Evolutionary conservation across 2,888 invertebrate genomes (phyloP).

Genomic region (Bruchidius siliquastri): DNA sequence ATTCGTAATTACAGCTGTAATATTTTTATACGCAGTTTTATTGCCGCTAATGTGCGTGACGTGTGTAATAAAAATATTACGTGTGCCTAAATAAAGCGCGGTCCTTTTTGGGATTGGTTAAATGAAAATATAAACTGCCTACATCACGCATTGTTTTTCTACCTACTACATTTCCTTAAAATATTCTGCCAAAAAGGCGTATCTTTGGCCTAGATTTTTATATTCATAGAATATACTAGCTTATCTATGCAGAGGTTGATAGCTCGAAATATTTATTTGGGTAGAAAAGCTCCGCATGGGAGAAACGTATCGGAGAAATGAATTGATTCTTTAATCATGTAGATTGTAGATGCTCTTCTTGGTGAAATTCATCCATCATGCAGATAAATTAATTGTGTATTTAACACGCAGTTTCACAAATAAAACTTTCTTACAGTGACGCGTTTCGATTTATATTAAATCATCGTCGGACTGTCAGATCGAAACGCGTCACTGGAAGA

Average conservation of each 20-base stretch:
- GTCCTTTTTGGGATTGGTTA: neutral
- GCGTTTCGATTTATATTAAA: no score
- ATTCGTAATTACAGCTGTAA: neutral
- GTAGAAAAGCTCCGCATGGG: neutral
- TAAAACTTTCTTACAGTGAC: no score
- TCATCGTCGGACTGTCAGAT: no score
- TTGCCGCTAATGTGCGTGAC: neutral
- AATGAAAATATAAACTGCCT: neutral
- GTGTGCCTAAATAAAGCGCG: neutral
- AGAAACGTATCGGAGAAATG: neutral
- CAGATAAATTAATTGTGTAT: no score
- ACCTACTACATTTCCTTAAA: neutral
- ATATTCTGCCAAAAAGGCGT: neutral
- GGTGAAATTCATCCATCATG: no score
- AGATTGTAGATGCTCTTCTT: no score
- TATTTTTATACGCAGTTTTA: neutral
- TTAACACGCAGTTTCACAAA: no score
- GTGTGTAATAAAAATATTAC: neutral
- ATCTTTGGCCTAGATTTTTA: neutral
- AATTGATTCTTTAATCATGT: no score
- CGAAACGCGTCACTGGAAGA: no score
- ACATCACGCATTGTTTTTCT: neutral
- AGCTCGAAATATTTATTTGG: neutral
- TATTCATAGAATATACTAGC: neutral
- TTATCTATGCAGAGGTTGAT: neutral